phyloP scores from a whole-genome alignment of 2,888 invertebrate species.

The Platerodrilus igneus region DNA sequence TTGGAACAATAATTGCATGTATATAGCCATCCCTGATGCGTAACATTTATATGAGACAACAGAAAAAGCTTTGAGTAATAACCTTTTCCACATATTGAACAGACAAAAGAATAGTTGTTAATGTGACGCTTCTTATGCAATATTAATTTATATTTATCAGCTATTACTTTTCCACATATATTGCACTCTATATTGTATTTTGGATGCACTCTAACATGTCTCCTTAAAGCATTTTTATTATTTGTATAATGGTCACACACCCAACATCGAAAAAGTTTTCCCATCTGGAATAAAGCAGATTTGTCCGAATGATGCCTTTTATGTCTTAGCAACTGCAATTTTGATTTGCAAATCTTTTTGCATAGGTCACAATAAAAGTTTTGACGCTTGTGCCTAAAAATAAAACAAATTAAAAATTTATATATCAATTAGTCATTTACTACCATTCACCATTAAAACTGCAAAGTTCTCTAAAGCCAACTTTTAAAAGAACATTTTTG shows the following conservation, averaged over 20 bases:
- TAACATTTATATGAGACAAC: neutral
- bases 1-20: neutral
- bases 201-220: slow-evolving; percentile 3
- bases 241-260: slow-evolving; percentile 1
- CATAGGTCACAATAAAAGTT: slow-evolving; percentile 3
- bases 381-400: no score
- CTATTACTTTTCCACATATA: slow-evolving; percentile 5
- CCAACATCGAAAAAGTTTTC: neutral
- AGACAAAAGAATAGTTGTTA: neutral
- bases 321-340: slow-evolving; percentile 4
- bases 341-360: slow-evolving; percentile 1
- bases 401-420: no score
- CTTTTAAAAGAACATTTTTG: no score
- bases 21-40: neutral
- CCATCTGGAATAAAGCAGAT: neutral
- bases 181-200: slow-evolving; percentile 5
- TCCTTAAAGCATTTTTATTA: slow-evolving; percentile 1
- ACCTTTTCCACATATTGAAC: neutral
- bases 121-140: slow-evolving; percentile 3
- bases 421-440: no score
- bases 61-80: neutral
- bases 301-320: slow-evolving; percentile 3
- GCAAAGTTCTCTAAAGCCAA: no score
- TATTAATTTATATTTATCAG: neutral
- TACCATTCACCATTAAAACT: no score